Percentiles rank a stretch among this genome's conserved stretches.
These are phyloP conservation scores for Carposina sasakii DNA, from an alignment of 1,140 invertebrate genomes.

Conservation along the genomic window DNA sequence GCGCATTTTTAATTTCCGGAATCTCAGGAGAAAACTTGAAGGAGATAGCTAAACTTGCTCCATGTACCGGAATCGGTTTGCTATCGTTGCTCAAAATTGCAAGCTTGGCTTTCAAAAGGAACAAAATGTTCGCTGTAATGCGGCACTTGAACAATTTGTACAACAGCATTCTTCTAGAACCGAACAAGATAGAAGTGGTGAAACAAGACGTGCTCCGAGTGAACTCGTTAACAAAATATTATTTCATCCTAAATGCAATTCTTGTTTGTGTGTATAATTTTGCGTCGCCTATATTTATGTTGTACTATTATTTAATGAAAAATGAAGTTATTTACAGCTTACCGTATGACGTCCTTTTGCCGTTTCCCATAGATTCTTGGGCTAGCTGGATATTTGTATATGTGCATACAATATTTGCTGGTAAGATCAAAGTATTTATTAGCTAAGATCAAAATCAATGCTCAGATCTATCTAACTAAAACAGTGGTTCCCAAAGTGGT, in stretches of 20 bases:
- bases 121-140: slow-evolving; percentile 34
- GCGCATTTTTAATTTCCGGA: slow-evolving; percentile 32
- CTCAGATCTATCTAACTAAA: no score
- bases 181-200: slow-evolving; percentile 25
- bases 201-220: slow-evolving; percentile 30
- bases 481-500: no score
- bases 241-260: slow-evolving; percentile 39
- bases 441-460: no score
- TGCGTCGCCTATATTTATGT: slow-evolving; percentile 33
- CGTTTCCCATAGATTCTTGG: slow-evolving; percentile 38
- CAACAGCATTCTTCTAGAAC: slow-evolving; percentile 18
- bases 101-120: slow-evolving; percentile 26
- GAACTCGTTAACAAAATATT: slow-evolving; percentile 39
- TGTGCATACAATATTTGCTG: slow-evolving; percentile 33
- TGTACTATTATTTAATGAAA: slow-evolving; percentile 31
- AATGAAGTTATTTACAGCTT: slow-evolving; percentile 29
- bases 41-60: slow-evolving; percentile 39
- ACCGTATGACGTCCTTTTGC: slow-evolving; percentile 39
- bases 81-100: slow-evolving; percentile 38
- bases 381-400: slow-evolving; percentile 34
- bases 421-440: slow-evolving; percentile 28
- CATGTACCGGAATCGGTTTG: slow-evolving; percentile 36
- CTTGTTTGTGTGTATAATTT: slow-evolving; percentile 51
- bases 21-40: slow-evolving; percentile 40
- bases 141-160: slow-evolving; percentile 27